phyloP scores from a whole-genome alignment of 2,888 invertebrate species.

The Drosophila fungiperda region DNA sequence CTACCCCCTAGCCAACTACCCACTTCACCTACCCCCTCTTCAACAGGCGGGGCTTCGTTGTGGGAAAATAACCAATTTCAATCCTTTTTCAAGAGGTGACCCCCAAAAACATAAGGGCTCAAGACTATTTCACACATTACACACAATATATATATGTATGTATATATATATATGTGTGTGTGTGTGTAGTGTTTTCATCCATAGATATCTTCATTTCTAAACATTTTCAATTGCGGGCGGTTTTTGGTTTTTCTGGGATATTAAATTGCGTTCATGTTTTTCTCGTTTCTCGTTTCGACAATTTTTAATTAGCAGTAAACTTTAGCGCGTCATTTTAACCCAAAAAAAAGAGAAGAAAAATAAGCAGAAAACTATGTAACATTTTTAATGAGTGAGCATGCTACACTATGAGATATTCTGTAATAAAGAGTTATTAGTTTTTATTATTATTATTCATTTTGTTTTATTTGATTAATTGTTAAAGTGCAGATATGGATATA shows the following conservation, averaged over 20 bases:
- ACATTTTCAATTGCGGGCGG: constrained; percentile 60
- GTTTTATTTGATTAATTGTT: too few species aligned
- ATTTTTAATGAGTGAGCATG: not conserved
- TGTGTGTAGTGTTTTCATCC: not conserved
- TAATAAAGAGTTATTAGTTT: not conserved
- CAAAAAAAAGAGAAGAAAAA: constrained; percentile 18
- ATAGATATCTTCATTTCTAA: constrained; percentile 54
- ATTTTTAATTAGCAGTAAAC: constrained; percentile 84
- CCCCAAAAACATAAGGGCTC: constrained; percentile 53
- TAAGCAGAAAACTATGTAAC: not conserved
- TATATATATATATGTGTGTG: not conserved
- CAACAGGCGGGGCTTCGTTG: constrained; percentile 32
- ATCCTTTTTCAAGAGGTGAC: constrained; percentile 65
- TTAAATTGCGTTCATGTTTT: constrained; percentile 77
- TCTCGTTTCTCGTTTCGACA: constrained; percentile 68
- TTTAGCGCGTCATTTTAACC: constrained; percentile 63
- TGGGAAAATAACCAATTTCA: constrained; percentile 63
- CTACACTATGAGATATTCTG: not conserved
- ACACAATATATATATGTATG: constrained; percentile 4
- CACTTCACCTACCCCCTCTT: not conserved
- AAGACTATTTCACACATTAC: constrained; percentile 57
- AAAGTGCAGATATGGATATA: too few species aligned
- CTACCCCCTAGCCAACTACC: not conserved
- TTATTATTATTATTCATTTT: too few species aligned
- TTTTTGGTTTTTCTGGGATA: constrained; percentile 46